Evolutionary conservation across 2,797 vertebrate species (phyloP).

Genomic region (Anas bernieri): DNA sequence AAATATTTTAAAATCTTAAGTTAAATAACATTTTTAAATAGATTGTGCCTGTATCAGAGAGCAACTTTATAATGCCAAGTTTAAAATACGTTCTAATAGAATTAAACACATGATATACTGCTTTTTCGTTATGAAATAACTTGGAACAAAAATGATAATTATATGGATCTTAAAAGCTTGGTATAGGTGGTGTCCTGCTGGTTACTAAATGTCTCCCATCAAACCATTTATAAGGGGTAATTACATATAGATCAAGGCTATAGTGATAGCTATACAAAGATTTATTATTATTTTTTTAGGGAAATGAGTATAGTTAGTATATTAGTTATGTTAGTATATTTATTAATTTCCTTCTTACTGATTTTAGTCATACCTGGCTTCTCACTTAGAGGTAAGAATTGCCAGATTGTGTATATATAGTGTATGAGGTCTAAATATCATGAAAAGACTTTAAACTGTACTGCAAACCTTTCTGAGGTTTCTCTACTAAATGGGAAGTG

Average conservation of each 20-base stretch:
- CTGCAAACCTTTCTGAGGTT: background rate
- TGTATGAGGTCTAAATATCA: background rate
- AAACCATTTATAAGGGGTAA: background rate
- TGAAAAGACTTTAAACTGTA: background rate
- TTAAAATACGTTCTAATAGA: background rate
- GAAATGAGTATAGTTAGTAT: background rate
- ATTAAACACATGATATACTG: background rate
- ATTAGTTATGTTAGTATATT: background rate
- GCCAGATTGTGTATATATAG: background rate
- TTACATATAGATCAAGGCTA: background rate
- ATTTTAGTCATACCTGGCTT: background rate
- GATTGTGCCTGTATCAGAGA: background rate
- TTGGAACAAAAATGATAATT: background rate
- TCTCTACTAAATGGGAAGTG: background rate
- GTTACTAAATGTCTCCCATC: background rate
- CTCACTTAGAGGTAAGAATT: background rate
- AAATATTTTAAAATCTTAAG: background rate
- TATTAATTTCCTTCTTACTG: background rate
- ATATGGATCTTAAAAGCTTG: background rate
- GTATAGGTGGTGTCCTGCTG: accelerated
- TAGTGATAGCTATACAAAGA: background rate
- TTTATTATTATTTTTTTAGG: accelerated
- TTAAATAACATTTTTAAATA: background rate
- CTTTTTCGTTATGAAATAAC: background rate
- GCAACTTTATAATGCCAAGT: background rate